Conservation (phyloP, 2,113 vertebrate species). For the Oxygymnocypris stewartii region DNA sequence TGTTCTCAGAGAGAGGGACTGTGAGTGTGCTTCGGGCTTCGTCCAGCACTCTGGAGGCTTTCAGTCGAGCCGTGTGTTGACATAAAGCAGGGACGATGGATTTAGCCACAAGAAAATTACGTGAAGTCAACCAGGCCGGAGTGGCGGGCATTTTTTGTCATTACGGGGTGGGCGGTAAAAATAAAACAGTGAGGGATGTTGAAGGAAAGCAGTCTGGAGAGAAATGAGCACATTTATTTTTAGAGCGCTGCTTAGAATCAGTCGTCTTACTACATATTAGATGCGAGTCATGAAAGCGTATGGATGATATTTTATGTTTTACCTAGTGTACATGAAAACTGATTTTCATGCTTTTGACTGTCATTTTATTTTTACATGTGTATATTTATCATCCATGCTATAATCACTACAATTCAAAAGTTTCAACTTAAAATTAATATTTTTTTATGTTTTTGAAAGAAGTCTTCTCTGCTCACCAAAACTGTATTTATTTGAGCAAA, state of each 20-base stretch:
- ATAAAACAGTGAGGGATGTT: constrained; percentile 31
- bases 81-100: constrained; percentile 53
- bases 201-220: constrained; percentile 51
- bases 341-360: no score
- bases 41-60: not conserved
- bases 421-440: no score
- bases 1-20: constrained; percentile 14
- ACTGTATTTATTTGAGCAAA: not conserved
- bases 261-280: not conserved
- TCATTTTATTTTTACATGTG: no score
- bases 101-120: constrained; percentile 45
- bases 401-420: no score
- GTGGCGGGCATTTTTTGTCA: constrained; percentile 19
- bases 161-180: constrained; percentile 30
- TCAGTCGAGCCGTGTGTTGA: constrained; percentile 32
- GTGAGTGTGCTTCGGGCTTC: not conserved
- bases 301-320: not conserved
- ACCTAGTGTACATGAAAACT: not conserved
- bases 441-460: no score
- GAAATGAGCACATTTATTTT: constrained; percentile 47
- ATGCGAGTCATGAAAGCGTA: not conserved
- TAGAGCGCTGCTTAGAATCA: not conserved
- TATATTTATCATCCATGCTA: not conserved
- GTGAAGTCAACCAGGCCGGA: constrained; percentile 39
- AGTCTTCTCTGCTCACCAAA: no score